A percentile compares a stretch with the other conserved stretches of the same genome.
Evolutionary conservation across 2,797 vertebrate genomes (phyloP).

Genomic region (Sebastes paucispinis): DNA sequence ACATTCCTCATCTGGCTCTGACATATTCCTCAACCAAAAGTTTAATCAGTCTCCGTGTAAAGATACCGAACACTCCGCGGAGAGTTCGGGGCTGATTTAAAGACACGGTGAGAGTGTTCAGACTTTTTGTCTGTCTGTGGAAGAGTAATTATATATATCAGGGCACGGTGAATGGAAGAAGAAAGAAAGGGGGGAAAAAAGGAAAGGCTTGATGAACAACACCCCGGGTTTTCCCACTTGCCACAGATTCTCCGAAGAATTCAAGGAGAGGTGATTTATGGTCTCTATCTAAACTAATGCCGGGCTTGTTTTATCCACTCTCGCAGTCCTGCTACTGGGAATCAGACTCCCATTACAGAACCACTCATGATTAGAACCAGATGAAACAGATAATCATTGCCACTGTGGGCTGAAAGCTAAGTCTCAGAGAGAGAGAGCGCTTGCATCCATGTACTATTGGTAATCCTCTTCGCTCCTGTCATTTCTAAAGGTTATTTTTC

Average conservation of each 20-base stretch:
- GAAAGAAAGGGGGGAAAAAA: neutral
- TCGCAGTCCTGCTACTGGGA: slow-evolving; percentile 37
- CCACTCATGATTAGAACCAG: slow-evolving; percentile 52
- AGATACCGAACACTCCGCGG: slow-evolving; percentile 9
- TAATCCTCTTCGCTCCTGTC: neutral
- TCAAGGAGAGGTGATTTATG: slow-evolving; percentile 59
- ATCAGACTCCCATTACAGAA: slow-evolving; percentile 50
- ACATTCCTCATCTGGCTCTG: slow-evolving; percentile 1
- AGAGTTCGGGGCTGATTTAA: slow-evolving; percentile 15
- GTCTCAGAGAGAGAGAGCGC: neutral
- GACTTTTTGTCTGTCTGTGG: slow-evolving; percentile 18
- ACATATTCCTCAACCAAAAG: neutral
- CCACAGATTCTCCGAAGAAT: slow-evolving; percentile 28
- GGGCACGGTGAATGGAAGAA: neutral
- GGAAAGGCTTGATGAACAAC: slow-evolving; percentile 29
- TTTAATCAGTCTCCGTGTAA: slow-evolving; percentile 29
- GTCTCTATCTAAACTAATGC: slow-evolving; percentile 49
- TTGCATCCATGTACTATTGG: neutral
- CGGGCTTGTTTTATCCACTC: slow-evolving; percentile 50
- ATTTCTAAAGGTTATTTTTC: neutral
- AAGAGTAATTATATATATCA: slow-evolving; percentile 30
- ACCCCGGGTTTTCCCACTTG: slow-evolving; percentile 6
- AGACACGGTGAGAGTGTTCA: neutral
- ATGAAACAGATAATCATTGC: slow-evolving; percentile 48
- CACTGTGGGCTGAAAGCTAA: slow-evolving; percentile 16